Evolutionary conservation across 2,888 invertebrate species (phyloP).

Genomic region (Mythimna pallens): DNA sequence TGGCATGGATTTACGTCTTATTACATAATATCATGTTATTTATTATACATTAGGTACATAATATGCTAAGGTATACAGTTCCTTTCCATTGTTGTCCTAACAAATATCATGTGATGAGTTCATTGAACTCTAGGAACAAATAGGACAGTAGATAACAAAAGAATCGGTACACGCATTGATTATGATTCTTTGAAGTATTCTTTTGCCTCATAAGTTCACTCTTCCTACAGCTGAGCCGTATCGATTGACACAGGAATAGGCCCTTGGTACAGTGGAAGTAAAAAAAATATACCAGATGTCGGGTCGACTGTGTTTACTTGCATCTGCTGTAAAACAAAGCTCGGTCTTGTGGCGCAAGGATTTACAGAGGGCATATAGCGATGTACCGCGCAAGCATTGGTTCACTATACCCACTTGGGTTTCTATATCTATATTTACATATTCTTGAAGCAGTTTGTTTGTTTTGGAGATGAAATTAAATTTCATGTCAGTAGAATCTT

Average conservation of each 20-base stretch:
- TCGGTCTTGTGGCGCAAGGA: conserved; percentile 78
- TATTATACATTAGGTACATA: too few relatives aligned
- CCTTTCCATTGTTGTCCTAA: conserved; percentile 15
- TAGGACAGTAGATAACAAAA: conserved; percentile 43
- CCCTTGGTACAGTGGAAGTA: conserved; percentile 78
- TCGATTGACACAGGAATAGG: conserved; percentile 68
- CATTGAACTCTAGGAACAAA: conserved; percentile 30
- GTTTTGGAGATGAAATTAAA: conserved; percentile 13
- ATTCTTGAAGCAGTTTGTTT: background rate
- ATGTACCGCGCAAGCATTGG: conserved; percentile 29
- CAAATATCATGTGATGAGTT: conserved; percentile 24
- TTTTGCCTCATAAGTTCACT: conserved; percentile 22
- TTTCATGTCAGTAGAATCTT: background rate
- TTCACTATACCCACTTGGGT: conserved; percentile 9
- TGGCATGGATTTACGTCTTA: conserved; percentile 29
- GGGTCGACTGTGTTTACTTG: conserved; percentile 85
- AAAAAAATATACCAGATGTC: conserved; percentile 89
- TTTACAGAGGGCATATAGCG: conserved; percentile 72
- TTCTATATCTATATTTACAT: background rate
- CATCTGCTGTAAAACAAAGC: conserved; percentile 88
- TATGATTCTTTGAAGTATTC: conserved; percentile 35
- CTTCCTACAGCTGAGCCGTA: conserved; percentile 43
- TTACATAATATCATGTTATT: conserved; percentile 12
- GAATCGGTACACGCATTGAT: conserved; percentile 13
- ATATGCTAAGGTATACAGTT: conserved; percentile 7